Conservation (phyloP, 2,797 vertebrate species). For the Acanthurus leucopareius region DNA sequence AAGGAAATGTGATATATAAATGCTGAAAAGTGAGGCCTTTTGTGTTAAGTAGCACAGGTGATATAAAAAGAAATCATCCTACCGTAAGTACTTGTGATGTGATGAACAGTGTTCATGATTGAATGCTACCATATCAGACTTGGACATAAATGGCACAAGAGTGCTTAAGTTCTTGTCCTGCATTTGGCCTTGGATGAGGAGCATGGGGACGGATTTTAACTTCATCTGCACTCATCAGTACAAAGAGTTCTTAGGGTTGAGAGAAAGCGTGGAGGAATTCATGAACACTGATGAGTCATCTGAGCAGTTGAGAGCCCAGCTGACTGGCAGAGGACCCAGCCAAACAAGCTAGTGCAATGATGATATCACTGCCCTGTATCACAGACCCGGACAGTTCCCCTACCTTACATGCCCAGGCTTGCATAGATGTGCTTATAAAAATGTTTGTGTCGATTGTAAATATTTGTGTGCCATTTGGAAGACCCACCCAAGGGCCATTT, state of each 20-base stretch:
- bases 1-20: slow-evolving; percentile 58
- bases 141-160: slow-evolving; percentile 43
- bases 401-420: slow-evolving; percentile 48
- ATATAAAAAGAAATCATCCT: slow-evolving; percentile 33
- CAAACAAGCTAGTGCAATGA: slow-evolving; percentile 36
- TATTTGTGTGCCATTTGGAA: slow-evolving; percentile 82
- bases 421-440: slow-evolving; percentile 63
- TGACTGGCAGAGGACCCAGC: slow-evolving; percentile 59
- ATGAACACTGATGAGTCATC: slow-evolving; percentile 80
- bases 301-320: slow-evolving; percentile 64
- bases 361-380: slow-evolving; percentile 53
- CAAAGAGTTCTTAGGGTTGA: slow-evolving; percentile 72
- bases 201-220: slow-evolving; percentile 62
- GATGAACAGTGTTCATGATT: slow-evolving; percentile 29
- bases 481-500: slow-evolving; percentile 85
- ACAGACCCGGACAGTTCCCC: slow-evolving; percentile 15
- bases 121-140: slow-evolving; percentile 41
- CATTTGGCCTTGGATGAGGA: slow-evolving; percentile 60
- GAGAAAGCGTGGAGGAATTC: slow-evolving; percentile 63
- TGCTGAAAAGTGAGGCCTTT: slow-evolving; percentile 55
- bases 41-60: slow-evolving; percentile 47
- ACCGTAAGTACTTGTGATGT: slow-evolving; percentile 22
- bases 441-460: slow-evolving; percentile 81
- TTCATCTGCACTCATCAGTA: slow-evolving; percentile 73
- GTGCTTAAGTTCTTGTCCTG: slow-evolving; percentile 55